Base-by-base conservation (phyloP, 2,888 invertebrate species). In the Exocentrus adspersus region DNA sequence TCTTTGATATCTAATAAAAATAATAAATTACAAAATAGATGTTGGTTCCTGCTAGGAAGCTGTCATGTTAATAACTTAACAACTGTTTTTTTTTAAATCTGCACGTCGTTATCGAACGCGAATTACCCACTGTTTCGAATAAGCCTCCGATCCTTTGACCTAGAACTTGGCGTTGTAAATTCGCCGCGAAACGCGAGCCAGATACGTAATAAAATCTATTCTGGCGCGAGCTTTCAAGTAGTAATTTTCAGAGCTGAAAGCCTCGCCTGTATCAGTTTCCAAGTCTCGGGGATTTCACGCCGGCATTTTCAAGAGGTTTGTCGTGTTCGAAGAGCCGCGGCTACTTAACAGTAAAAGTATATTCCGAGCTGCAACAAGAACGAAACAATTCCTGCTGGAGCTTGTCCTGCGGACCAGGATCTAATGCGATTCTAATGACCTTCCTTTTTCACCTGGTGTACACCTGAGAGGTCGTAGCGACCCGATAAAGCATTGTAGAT, bases 241-340 rank as follows among this genome's bases (percentile, higher is more conserved):
- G 28, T 24, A 28, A 48, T 28, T 48, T 28, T 16, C 16, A 16
- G 17, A 7, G 12, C 28, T 48, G n/a, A 48, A 48, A 48, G 24
- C 28, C 28, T 48, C 28, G 20, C 24, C 20, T n/a, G n/a, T n/a
- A 12, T 14, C 9, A 14, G 20, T 48, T 48, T 16, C 20, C 16
- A 48, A 24, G 16, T 12, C 16, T 6, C 24, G 14, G 56, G 42
- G 45, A 56, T 56, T 56, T 56, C 19, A 43, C 56, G 42, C 21
- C 56, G 19, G 56, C 56, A 43, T 43, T 56, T 56, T 28, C 30
- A 43, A 56, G 28, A 56, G 56, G 56, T 56, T 56, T 56, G 17
- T 43, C 56, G 9, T 56, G 56, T 56, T 48, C 48, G 12, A 14
- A 16, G 48, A 24, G 48, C 48, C 48, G 48, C 28, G 16, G 16